Evolutionary conservation across 1,140 invertebrate genomes (phyloP), one percentile per base, ranked within the genome.

Genomic region (Magallana gigas): DNA sequence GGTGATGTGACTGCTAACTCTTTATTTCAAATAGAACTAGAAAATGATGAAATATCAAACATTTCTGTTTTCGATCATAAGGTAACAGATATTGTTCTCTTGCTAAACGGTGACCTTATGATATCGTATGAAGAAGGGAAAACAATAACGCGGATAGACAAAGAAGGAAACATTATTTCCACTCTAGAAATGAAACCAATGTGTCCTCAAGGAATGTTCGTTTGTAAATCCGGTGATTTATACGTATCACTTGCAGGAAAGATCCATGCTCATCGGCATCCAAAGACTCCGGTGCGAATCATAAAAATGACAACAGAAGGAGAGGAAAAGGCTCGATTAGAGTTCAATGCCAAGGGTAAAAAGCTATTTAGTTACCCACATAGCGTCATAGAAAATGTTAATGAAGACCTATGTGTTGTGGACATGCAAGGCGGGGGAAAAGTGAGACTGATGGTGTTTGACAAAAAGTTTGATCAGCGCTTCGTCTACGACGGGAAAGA

Each of bases 311-410:
- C 83, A 16, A 8, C 48, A 12, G 58, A 59, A 60, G 83, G 83
- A 60, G 83, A 62, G 8, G 57, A 59, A 59, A 84, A 18, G 60
- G 23, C 6, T 9, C 11, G 29, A 12, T 16, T 84, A 7, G 83
- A 84, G 36, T 84, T 84, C 23, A 36, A 84, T 62, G 11, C 23
- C 16, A 62, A 36, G 57, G 59, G 59, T 2, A 84, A 62, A 23
- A 84, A 84, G 56, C 12, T 84, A 59, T 84, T 84, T 36, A 84
- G 83, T 58, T 84, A 84, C 60, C 83, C 83, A 29, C 83, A 84
- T 16, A 60, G 83, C 36, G 58, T 84, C 12, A 62, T 84, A 36
- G 83, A 84, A 84, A 84, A 84, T 62, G 58, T 84, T 9, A 84
- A 84, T 14, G 83, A 62, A 84, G 83, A 84, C 58, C 9, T 84